Conservation (phyloP, 1,140 invertebrate genomes). For the Papilio helenus region DNA sequence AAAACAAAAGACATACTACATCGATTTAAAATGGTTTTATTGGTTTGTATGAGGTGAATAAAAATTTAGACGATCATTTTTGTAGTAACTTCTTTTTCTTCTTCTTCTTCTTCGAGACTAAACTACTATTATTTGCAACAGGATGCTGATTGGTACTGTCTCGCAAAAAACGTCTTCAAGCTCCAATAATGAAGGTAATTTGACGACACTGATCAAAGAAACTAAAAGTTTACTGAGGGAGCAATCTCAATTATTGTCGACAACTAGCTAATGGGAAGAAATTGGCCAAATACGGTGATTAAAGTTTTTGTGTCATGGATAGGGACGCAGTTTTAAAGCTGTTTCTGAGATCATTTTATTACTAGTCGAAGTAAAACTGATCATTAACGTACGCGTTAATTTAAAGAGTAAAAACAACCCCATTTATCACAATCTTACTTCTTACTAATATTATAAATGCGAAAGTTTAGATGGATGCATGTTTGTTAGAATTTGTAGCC, state of each 20-base stretch:
- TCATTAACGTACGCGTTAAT: too few species aligned
- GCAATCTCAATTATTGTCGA: not conserved
- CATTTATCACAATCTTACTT: not conserved
- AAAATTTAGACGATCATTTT: not conserved
- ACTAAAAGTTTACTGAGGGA: not conserved
- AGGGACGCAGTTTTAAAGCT: not conserved
- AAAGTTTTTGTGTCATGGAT: not conserved
- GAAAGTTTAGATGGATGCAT: too few species aligned
- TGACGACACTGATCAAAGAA: not conserved
- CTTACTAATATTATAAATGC: too few species aligned
- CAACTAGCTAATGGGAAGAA: not conserved
- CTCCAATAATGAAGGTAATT: not conserved
- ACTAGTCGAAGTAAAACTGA: too few species aligned
- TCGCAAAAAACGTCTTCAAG: not conserved
- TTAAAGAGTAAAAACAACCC: not conserved
- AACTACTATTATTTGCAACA: not conserved
- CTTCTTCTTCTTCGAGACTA: too few species aligned
- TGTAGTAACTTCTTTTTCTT: too few species aligned
- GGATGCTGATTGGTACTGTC: not conserved
- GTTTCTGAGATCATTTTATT: too few species aligned
- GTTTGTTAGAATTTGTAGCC: too few species aligned
- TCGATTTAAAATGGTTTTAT: too few species aligned
- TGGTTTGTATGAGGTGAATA: too few species aligned
- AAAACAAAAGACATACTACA: too few species aligned
- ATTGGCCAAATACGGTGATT: not conserved